Conservation (phyloP, 2,113 vertebrate genomes). For the Mungos mungo region DNA sequence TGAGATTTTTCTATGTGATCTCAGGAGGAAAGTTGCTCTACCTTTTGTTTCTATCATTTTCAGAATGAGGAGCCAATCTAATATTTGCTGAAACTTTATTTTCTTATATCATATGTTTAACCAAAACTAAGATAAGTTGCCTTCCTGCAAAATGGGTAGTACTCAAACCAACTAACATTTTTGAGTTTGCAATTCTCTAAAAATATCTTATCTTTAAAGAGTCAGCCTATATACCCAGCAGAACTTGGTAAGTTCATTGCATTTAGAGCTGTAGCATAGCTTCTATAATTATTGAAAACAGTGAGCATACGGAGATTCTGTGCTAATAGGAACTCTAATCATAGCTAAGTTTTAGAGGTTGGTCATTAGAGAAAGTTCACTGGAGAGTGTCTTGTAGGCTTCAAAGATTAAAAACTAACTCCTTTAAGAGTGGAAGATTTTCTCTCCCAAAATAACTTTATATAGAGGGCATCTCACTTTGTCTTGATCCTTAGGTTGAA, state of each 20-base stretch:
- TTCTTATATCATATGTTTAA: neutral
- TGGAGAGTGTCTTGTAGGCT: neutral
- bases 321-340: neutral
- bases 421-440: neutral
- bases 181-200: neutral
- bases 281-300: neutral
- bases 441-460: neutral
- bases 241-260: neutral
- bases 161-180: neutral
- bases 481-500: neutral
- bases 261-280: neutral
- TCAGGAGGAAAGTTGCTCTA: neutral
- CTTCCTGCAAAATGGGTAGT: neutral
- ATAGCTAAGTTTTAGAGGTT: neutral
- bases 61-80: neutral
- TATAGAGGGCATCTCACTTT: neutral
- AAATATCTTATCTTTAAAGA: neutral
- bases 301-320: neutral
- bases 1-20: neutral
- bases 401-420: neutral
- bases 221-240: neutral
- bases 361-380: neutral
- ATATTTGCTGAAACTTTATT: neutral
- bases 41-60: neutral
- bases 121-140: neutral